phyloP scores from a whole-genome alignment of 2,113 vertebrate species.

The Phaethornis superciliosus region DNA sequence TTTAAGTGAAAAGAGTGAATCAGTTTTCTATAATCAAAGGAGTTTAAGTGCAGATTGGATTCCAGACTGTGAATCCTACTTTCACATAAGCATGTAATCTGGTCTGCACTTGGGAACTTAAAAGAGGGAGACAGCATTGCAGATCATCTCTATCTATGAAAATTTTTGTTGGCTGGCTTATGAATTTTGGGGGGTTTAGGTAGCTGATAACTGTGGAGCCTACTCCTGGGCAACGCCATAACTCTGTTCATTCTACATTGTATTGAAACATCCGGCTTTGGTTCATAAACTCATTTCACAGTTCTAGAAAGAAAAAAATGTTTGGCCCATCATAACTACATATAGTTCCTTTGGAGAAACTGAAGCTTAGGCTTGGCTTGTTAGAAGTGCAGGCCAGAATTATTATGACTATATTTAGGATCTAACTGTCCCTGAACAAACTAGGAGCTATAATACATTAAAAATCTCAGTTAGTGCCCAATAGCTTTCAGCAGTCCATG shows the following conservation, averaged over 20 bases:
- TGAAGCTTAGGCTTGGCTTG: background rate
- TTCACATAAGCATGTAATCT: slow-evolving; percentile 16
- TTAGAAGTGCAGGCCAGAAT: background rate
- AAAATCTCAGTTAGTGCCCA: background rate
- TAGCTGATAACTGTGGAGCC: background rate
- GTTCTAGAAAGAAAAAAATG: background rate
- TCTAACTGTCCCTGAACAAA: background rate
- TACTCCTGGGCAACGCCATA: accelerated
- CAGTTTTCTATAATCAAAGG: slow-evolving; percentile 32
- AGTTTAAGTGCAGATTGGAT: background rate
- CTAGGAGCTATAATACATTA: background rate
- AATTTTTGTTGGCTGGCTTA: background rate
- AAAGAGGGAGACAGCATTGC: background rate
- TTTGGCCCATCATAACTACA: background rate
- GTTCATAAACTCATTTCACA: background rate
- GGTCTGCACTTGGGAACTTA: background rate
- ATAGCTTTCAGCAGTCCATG: background rate
- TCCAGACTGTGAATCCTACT: slow-evolving; percentile 3
- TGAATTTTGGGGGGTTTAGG: background rate
- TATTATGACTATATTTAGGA: background rate
- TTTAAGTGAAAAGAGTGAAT: slow-evolving; percentile 24
- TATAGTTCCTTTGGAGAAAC: background rate
- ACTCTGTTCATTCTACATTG: background rate
- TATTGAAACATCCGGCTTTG: background rate
- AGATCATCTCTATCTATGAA: background rate